A percentile compares a stretch with the other conserved stretches of the same genome.
Evolutionary conservation across 2,113 vertebrate species (phyloP).

Genomic region (Nothocercus nigrocapillus): DNA sequence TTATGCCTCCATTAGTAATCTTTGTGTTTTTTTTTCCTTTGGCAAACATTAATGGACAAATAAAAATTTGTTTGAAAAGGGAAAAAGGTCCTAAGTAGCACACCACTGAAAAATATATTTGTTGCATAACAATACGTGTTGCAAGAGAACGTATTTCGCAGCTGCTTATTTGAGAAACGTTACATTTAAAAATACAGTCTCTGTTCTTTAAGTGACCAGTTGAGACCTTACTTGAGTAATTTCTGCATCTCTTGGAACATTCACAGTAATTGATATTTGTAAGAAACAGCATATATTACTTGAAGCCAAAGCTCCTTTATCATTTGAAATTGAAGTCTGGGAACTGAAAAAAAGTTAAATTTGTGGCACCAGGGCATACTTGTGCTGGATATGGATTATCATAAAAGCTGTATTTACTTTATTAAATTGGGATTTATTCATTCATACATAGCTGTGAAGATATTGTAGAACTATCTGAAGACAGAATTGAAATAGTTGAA

Average conservation of each 20-base stretch:
- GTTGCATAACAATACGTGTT: background rate
- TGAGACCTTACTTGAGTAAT: constrained; percentile 11
- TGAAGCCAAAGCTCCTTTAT: constrained; percentile 23
- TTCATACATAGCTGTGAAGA: background rate
- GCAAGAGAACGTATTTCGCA: background rate
- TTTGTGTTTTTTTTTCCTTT: background rate
- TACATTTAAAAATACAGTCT: background rate
- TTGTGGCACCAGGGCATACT: background rate
- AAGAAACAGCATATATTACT: background rate
- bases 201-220: background rate
- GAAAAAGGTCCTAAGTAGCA: background rate
- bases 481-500: background rate
- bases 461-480: background rate
- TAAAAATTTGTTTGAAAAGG: background rate
- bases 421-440: background rate
- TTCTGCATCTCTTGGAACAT: background rate
- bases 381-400: background rate
- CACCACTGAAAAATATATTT: background rate
- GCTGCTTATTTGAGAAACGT: background rate
- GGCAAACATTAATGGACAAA: background rate
- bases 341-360: background rate
- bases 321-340: constrained; percentile 17
- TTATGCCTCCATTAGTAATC: background rate
- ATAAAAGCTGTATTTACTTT: constrained; percentile 29
- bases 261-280: constrained; percentile 16